A percentile compares a stretch with the other conserved stretches of the same genome.
These are phyloP conservation scores for Hemibagrus wyckioides DNA, from an alignment of 2,113 vertebrate species.

Conservation along the genomic window DNA sequence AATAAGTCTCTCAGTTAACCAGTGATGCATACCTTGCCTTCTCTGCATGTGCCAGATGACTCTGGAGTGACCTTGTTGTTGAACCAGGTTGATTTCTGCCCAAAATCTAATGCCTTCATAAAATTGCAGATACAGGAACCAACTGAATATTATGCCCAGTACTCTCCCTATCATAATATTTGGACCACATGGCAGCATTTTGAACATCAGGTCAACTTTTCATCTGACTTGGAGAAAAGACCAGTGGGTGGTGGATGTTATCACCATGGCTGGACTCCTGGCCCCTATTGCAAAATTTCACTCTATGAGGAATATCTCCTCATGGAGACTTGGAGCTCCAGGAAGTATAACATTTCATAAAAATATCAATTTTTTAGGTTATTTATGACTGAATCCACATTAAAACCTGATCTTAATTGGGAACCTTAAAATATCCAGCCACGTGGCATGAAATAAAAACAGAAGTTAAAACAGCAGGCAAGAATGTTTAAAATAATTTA, in stretches of 20 bases:
- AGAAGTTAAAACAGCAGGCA: not conserved
- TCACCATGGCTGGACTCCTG: not conserved
- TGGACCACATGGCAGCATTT: not conserved
- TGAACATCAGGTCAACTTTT: too few relatives aligned
- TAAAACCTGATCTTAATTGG: not conserved
- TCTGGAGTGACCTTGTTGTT: too few relatives aligned
- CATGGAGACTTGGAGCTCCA: not conserved
- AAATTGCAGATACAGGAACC: not conserved
- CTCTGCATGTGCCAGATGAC: not conserved
- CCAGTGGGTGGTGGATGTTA: not conserved
- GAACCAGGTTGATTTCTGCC: not conserved
- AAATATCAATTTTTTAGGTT: not conserved
- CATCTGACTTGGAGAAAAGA: not conserved
- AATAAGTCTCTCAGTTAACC: not conserved
- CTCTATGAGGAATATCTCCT: not conserved
- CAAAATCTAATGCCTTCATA: not conserved
- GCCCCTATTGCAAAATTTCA: not conserved
- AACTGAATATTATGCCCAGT: not conserved
- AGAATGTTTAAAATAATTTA: conserved; percentile 75
- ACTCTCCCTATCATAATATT: too few relatives aligned
- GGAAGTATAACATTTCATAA: not conserved
- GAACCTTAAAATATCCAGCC: not conserved
- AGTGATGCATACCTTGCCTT: too few relatives aligned
- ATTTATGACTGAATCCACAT: not conserved
- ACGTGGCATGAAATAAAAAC: not conserved